These are phyloP conservation scores for Petrolisthes manimaculis DNA, from an alignment of 2,888 invertebrate species.

Conservation along the genomic window DNA sequence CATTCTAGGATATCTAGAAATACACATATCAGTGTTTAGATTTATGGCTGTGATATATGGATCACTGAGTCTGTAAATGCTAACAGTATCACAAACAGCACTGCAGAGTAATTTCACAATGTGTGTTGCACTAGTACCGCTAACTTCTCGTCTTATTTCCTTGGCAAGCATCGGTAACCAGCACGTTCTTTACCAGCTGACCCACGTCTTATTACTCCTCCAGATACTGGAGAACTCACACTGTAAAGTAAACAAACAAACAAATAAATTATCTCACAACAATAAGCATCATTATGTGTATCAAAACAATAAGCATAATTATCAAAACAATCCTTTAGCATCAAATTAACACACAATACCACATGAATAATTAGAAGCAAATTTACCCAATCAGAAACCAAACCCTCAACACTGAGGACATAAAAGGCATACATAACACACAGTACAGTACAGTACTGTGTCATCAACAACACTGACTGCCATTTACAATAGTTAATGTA, in stretches of 20 bases:
- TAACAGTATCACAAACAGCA: constrained; percentile 40
- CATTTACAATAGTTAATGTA: no score
- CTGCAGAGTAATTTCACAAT: constrained; percentile 21
- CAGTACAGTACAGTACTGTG: no score
- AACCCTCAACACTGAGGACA: no score
- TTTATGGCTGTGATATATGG: constrained; percentile 27
- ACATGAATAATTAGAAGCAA: no score
- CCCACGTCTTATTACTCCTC: constrained; percentile 53
- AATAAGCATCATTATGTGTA: no score
- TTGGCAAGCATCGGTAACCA: constrained; percentile 42
- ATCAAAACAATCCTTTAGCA: no score
- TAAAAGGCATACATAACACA: no score
- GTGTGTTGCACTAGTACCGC: not conserved
- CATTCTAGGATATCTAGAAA: no score
- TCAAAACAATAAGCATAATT: no score
- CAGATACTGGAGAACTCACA: constrained; percentile 57
- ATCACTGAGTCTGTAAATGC: constrained; percentile 35
- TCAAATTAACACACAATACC: no score
- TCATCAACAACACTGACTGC: no score
- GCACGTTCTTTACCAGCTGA: constrained; percentile 54
- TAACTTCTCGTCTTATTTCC: constrained; percentile 26
- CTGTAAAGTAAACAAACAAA: constrained; percentile 29
- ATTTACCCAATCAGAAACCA: no score
- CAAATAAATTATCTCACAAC: not conserved
- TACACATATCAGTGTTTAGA: not conserved